These are phyloP conservation scores for Petrocephalus microphthalmus DNA, from an alignment of 2,113 vertebrate species.

Conservation along the genomic window DNA sequence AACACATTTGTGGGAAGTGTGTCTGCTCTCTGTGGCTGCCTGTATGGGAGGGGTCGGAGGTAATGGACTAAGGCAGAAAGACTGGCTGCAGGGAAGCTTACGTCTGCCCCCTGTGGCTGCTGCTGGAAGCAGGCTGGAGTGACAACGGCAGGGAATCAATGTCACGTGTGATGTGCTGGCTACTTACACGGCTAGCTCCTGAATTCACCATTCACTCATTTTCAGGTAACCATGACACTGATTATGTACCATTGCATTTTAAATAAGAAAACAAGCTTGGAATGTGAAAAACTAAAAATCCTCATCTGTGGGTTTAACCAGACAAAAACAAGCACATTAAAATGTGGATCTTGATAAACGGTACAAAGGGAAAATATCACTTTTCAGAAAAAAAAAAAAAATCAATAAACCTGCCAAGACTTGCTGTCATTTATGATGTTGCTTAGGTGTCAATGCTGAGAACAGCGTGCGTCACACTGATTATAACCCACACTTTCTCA, in stretches of 20 bases:
- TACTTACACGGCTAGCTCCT: not conserved
- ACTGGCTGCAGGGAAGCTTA: not conserved
- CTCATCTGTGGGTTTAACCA: not conserved
- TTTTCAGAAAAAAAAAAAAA: not conserved
- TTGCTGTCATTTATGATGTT: not conserved
- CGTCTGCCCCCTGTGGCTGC: constrained; percentile 10
- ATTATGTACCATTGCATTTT: not conserved
- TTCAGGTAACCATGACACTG: not conserved
- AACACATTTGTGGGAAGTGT: constrained; percentile 1
- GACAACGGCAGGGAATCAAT: not conserved
- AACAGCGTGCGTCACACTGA: not conserved
- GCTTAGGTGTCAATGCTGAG: not conserved
- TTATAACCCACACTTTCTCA: not conserved
- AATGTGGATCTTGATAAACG: not conserved
- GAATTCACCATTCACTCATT: not conserved
- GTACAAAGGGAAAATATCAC: not conserved
- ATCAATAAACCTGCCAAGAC: not conserved
- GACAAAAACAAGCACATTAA: not conserved
- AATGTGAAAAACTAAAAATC: not conserved
- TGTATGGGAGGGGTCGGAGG: not conserved
- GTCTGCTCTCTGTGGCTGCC: constrained; percentile 8
- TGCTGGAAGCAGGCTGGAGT: not conserved
- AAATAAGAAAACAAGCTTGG: not conserved
- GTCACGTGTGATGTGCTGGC: not conserved
- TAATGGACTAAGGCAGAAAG: not conserved